These are phyloP conservation scores for Cecidostiba fungosa DNA, from an alignment of 2,888 invertebrate genomes.

Conservation along the genomic window DNA sequence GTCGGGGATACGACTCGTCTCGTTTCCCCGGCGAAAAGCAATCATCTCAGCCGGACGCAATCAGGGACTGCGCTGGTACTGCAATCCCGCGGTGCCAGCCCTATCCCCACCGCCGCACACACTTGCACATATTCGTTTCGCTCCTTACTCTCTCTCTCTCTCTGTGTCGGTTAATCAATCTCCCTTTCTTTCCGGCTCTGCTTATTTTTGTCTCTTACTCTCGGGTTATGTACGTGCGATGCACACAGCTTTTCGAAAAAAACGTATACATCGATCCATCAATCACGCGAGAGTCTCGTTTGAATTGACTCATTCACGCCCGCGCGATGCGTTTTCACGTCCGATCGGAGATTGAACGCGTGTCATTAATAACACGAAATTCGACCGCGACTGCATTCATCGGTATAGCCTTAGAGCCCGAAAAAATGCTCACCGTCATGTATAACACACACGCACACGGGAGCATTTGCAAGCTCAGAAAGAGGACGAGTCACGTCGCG, in stretches of 20 bases:
- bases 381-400: not conserved
- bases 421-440: too few species aligned
- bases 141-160: not conserved
- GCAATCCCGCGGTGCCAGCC: slow-evolving; percentile 6
- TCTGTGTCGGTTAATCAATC: slow-evolving; percentile 25
- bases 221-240: too few species aligned
- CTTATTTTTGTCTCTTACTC: slow-evolving; percentile 18
- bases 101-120: not conserved
- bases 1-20: not conserved
- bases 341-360: not conserved
- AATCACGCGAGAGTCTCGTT: not conserved
- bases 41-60: slow-evolving; percentile 80
- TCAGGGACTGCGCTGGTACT: slow-evolving; percentile 70
- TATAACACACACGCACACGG: too few species aligned
- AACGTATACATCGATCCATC: not conserved
- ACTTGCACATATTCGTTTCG: not conserved
- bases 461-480: not conserved
- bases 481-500: slow-evolving; percentile 66
- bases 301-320: not conserved
- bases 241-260: not conserved
- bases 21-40: slow-evolving; percentile 75
- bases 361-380: not conserved
- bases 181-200: slow-evolving; percentile 24
- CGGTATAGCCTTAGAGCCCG: too few species aligned
- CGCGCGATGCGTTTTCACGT: not conserved